Evolutionary conservation across 2,797 vertebrate species (phyloP).

Genomic region (Xenops minutus): DNA sequence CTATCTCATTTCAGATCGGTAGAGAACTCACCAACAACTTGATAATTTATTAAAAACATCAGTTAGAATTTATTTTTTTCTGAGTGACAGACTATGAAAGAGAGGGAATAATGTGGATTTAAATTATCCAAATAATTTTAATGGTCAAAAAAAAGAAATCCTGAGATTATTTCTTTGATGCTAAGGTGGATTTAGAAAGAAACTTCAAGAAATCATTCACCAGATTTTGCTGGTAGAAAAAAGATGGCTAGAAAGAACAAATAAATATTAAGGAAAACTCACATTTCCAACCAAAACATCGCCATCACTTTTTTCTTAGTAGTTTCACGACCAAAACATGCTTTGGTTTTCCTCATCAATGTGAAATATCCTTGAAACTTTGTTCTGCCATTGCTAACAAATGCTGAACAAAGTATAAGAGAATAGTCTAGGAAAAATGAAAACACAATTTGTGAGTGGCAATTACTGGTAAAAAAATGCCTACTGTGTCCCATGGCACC

Average conservation of each 20-base stretch:
- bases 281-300: background rate
- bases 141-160: background rate
- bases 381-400: background rate
- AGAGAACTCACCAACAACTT: background rate
- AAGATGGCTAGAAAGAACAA: background rate
- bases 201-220: background rate
- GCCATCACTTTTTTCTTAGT: background rate
- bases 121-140: background rate
- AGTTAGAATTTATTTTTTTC: background rate
- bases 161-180: background rate
- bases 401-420: background rate
- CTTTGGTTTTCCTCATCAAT: background rate
- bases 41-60: background rate
- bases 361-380: background rate
- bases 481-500: background rate
- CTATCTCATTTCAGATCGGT: background rate
- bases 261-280: background rate
- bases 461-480: background rate
- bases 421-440: background rate
- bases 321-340: background rate
- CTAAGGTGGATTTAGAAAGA: background rate
- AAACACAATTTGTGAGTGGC: background rate
- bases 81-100: background rate
- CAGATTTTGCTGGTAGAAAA: background rate
- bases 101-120: background rate